phyloP scores from a whole-genome alignment of 2,113 vertebrate species.

The Dromas ardeola region DNA sequence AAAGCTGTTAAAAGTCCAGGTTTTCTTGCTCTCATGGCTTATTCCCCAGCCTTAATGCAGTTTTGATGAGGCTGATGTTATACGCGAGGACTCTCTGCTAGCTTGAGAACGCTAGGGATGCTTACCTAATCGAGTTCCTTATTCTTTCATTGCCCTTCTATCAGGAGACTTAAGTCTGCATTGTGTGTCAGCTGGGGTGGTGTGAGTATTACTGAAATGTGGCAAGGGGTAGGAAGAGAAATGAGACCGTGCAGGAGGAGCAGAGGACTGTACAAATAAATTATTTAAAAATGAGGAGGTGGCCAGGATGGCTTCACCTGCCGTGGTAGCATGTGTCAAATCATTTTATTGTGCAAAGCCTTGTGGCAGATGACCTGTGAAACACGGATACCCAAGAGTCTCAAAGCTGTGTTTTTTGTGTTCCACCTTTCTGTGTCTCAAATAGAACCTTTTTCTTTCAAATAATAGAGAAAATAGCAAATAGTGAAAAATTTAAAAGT shows the following conservation, averaged over 20 bases:
- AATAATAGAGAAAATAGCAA: background rate
- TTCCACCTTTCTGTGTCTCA: background rate
- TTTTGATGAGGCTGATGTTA: conserved; percentile 5
- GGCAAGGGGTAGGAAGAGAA: background rate
- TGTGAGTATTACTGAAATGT: background rate
- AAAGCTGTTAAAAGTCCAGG: background rate
- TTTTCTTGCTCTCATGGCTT: background rate
- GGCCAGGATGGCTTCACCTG: background rate
- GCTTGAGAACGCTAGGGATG: background rate
- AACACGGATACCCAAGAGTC: background rate
- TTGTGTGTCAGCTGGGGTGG: background rate
- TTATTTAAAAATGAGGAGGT: background rate
- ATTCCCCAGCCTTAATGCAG: background rate
- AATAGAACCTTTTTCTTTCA: background rate
- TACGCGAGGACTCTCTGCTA: background rate
- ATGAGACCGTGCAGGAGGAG: background rate
- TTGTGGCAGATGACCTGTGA: background rate
- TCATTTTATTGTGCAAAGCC: background rate
- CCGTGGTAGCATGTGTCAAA: background rate
- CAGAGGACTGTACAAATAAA: background rate
- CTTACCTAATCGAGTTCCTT: background rate
- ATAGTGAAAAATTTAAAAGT: background rate
- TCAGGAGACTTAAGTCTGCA: background rate
- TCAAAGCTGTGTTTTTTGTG: background rate
- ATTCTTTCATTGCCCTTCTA: background rate